Conservation (phyloP, 2,113 vertebrate genomes). For the Arenaria interpres region DNA sequence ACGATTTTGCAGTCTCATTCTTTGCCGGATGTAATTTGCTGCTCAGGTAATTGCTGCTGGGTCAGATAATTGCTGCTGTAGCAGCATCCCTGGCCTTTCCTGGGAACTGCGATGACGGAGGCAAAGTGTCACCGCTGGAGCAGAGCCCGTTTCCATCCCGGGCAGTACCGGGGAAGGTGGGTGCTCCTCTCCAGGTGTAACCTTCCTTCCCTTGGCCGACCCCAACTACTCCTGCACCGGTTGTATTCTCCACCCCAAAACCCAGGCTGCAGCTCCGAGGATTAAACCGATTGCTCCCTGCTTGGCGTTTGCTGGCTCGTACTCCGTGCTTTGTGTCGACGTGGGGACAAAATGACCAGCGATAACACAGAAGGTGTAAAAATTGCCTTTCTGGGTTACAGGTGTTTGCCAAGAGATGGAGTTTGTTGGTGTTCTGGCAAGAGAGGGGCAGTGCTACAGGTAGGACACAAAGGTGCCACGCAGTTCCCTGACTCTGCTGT, state of each 20-base stretch:
- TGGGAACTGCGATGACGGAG: rapidly evolving
- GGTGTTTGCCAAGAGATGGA: neutral
- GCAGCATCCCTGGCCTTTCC: neutral
- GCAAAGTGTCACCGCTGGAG: neutral
- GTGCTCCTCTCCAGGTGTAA: neutral
- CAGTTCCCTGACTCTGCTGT: rapidly evolving
- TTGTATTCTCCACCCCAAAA: too few relatives aligned
- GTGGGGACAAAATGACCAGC: rapidly evolving
- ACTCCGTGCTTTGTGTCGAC: neutral
- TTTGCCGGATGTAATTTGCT: neutral
- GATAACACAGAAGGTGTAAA: neutral
- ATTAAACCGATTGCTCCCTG: rapidly evolving
- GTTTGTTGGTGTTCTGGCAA: neutral
- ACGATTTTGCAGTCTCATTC: neutral
- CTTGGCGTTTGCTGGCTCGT: rapidly evolving
- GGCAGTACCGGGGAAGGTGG: neutral
- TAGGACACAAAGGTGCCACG: rapidly evolving
- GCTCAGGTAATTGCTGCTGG: neutral
- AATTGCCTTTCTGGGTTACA: neutral
- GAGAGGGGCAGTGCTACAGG: rapidly evolving
- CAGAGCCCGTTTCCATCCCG: rapidly evolving
- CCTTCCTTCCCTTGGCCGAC: neutral
- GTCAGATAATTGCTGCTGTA: rapidly evolving
- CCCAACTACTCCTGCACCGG: neutral
- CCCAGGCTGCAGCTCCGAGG: neutral